A percentile compares a stretch with the other conserved stretches of the same genome.
These are phyloP conservation scores for Strix aluco DNA, from an alignment of 2,113 vertebrate species.

Conservation along the genomic window DNA sequence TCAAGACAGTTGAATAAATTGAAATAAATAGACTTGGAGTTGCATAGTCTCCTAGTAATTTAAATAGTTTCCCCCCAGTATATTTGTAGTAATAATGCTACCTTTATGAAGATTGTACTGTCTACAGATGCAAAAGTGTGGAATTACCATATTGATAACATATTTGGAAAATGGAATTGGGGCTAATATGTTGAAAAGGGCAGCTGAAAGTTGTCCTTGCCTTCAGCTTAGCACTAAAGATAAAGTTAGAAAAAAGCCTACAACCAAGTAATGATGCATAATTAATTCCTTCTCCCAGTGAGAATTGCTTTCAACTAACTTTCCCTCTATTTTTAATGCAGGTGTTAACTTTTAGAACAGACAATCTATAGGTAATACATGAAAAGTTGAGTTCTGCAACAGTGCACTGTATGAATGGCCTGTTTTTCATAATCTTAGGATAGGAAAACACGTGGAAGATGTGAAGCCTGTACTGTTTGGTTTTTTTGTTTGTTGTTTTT, in stretches of 20 bases:
- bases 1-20: constrained; percentile 85
- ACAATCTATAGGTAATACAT: not conserved
- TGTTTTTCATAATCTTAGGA: not conserved
- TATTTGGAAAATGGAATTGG: constrained; percentile 77
- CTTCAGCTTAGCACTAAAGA: constrained; percentile 53
- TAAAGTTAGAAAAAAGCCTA: constrained; percentile 16
- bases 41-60: constrained; percentile 80
- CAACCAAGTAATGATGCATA: constrained; percentile 19
- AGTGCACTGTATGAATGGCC: not conserved
- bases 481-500: not conserved
- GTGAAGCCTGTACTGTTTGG: not conserved
- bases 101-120: constrained; percentile 74
- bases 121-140: constrained; percentile 73
- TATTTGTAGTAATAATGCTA: constrained; percentile 80
- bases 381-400: not conserved
- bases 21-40: constrained; percentile 86
- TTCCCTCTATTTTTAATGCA: not conserved
- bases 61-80: constrained; percentile 78
- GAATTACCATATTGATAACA: constrained; percentile 86
- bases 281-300: constrained; percentile 32
- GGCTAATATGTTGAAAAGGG: constrained; percentile 76
- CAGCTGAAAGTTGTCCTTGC: constrained; percentile 73
- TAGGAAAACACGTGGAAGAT: not conserved
- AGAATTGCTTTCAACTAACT: not conserved
- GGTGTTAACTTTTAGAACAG: not conserved